Base-by-base conservation (phyloP, 2,888 invertebrate genomes). In the Eupeodes luniger region DNA sequence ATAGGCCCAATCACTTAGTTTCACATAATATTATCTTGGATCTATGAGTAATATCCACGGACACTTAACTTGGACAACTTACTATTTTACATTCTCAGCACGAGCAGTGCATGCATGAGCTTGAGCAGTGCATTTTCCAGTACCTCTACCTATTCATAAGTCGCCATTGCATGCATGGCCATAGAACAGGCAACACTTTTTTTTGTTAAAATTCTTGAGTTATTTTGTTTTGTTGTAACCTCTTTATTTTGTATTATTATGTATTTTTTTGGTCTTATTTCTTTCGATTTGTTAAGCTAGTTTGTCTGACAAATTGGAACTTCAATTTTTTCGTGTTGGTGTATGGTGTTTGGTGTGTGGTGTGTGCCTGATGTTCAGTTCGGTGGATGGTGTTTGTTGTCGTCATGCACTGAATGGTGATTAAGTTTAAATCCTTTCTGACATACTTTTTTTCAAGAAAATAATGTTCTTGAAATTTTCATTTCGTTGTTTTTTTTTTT, bases 361-460 rank as follows among this genome's bases (percentile, higher is more conserved):
- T 55, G 70, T 12, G 53, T 62, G 75, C n/a, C 34, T 44, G 47
- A 34, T 75, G 61, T 12, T 9, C 9, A 3, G 40, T 9, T 9
- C 9, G 40, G 6, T 9, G 5, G 5, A 40, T 64, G 61, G 16
- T 36, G 12, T 19, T 67, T 55, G 86, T 40, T 40, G 40, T 40
- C 40, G 40, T 66, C 78, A 83, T 59, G 86, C 83, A 75, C 40
- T 83, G 51, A 64, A 85, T 70, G 81, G 69, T 66, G 55, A 76
- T 64, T 75, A 83, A 53, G 57, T 79, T 86, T 79, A 76, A 86
- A 86, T 86, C 83, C 75, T 86, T 75, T 62, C 59, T 83, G 86
- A 86, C 81, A 83, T 80, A 79, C 75, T 83, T 86, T 80, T 86
- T 80, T 49, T 27, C 27, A 14, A 34, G 40, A 44, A 44, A 61